Conservation (phyloP, 1,140 invertebrate genomes). For the Drosophila jambulina region DNA sequence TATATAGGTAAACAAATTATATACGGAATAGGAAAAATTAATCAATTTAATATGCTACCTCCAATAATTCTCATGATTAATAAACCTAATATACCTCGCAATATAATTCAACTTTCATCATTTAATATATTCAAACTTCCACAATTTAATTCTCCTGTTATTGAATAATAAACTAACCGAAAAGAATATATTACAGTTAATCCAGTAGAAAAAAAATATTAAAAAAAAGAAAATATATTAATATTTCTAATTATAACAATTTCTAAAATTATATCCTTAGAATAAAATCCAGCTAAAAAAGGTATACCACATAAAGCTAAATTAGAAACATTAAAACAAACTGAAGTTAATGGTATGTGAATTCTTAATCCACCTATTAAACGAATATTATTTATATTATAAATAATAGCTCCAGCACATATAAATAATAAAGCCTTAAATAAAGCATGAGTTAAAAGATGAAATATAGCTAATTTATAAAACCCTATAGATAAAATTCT, state of each 20-base stretch:
- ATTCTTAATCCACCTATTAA: slow-evolving; percentile 85
- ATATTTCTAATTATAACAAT: slow-evolving; percentile 85
- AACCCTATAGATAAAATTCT: slow-evolving; percentile 1
- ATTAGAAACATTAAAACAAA: slow-evolving; percentile 86
- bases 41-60: slow-evolving; percentile 85
- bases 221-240: slow-evolving; percentile 86
- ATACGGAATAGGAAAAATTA: slow-evolving; percentile 85
- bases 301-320: slow-evolving; percentile 87
- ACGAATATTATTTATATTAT: slow-evolving; percentile 88
- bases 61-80: slow-evolving; percentile 86
- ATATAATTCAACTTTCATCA: slow-evolving; percentile 86
- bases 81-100: slow-evolving; percentile 86
- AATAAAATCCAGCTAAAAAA: slow-evolving; percentile 89
- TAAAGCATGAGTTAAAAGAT: slow-evolving; percentile 88
- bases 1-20: slow-evolving; percentile 86
- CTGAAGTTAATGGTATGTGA: slow-evolving; percentile 84
- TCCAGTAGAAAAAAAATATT: slow-evolving; percentile 86
- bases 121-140: slow-evolving; percentile 84
- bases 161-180: slow-evolving; percentile 87
- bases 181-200: slow-evolving; percentile 87
- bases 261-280: slow-evolving; percentile 88
- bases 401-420: slow-evolving; percentile 86
- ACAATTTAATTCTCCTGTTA: slow-evolving; percentile 85
- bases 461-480: slow-evolving; percentile 86
- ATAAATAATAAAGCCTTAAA: slow-evolving; percentile 89